These are phyloP conservation scores for Nansenia antarctica DNA, from an alignment of 2,113 vertebrate genomes.

Conservation along the genomic window DNA sequence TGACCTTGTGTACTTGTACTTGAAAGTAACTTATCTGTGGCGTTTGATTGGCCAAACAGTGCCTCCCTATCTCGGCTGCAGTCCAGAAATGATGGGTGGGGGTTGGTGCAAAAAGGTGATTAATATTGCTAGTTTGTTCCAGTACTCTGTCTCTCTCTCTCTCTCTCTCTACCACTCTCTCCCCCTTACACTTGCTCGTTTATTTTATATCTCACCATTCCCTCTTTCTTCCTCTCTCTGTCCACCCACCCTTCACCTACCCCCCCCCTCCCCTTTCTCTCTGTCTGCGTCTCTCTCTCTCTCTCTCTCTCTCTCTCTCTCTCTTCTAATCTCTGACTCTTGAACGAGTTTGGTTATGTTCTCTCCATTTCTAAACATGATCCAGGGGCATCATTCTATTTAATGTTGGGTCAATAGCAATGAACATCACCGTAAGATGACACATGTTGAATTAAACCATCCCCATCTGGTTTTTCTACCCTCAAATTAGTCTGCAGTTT, in stretches of 20 bases:
- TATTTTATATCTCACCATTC: not conserved
- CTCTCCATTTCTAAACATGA: not conserved
- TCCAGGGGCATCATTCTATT: too few species aligned
- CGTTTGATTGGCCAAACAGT: not conserved
- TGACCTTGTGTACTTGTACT: constrained; percentile 69
- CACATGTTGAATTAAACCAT: too few species aligned
- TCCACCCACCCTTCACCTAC: too few species aligned
- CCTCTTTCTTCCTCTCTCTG: too few species aligned
- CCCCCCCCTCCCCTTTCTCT: too few species aligned
- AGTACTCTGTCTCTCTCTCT: not conserved
- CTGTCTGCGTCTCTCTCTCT: too few species aligned
- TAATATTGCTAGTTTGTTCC: not conserved
- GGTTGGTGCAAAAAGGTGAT: not conserved
- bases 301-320: too few species aligned
- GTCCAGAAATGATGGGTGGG: not conserved
- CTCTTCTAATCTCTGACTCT: not conserved
- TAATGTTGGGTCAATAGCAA: too few species aligned
- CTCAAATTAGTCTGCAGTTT: not conserved
- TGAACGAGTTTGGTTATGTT: too few species aligned
- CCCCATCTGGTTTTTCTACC: too few species aligned
- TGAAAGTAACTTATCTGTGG: constrained; percentile 2
- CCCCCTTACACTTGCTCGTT: not conserved
- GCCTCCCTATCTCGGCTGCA: not conserved
- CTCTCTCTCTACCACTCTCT: not conserved
- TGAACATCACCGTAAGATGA: too few species aligned